Base-by-base conservation (phyloP, 2,113 vertebrate species). In the Oenanthe melanoleuca region DNA sequence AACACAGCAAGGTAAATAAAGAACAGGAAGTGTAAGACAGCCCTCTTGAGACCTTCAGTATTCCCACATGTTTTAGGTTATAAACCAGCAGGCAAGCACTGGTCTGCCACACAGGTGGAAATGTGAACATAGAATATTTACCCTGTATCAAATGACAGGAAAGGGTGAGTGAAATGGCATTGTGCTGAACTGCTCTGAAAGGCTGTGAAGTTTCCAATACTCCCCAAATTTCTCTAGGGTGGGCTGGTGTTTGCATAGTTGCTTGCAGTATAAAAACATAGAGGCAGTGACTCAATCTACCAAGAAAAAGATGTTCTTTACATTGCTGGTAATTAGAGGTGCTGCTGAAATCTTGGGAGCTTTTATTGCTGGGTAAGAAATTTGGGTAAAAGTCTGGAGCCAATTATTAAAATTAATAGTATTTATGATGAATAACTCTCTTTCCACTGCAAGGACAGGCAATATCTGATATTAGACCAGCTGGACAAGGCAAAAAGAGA, bases 71-170 rank as follows among this genome's bases (percentile, higher is more conserved):
- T 96, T 97, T 96, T 80, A 61, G 0, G 6, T 97, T 96, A 96
- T 33, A 94, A 88, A 81, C 53, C 95, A 94, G 90, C 94, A 65
- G 96, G 96, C 40, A 0, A 90, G 57, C 57, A 20, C 67, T 5
- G 20, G 40, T 64, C 65, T 86, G 93, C 95, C 96, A 97, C 94
- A 96, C 95, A 97, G 96, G 96, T 96, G 95, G 95, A 96, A 96
- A 86, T 42, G 86, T 89, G 88, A 90, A 83, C 49, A 38, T n/a
- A 21, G 92, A 88, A 38, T 97, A 92, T 96, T 97, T 97, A 96
- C 90, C 88, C 80, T 97, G 80, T 96, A 95, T 97, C 93, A 74
- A 86, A 88, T 97, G 69, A 91, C 95, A 95, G 94, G 93, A 96
- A 90, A 67, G 77, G 18, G 57, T 86, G 77, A 93, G 80, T 19